phyloP scores from a whole-genome alignment of 2,797 vertebrate species.

The Sphenopsis melanotis region DNA sequence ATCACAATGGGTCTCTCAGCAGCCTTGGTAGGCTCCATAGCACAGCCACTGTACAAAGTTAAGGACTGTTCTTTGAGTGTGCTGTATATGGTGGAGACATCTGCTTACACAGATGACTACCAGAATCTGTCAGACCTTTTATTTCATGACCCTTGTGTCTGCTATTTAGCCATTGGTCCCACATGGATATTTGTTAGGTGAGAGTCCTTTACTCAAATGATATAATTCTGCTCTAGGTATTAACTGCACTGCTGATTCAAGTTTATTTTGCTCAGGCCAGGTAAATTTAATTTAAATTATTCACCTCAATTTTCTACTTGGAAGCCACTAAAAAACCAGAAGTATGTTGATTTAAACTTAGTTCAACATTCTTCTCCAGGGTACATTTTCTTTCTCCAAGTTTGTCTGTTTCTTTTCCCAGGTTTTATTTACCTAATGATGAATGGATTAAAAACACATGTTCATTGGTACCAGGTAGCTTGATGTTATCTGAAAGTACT shows the following conservation, averaged over 20 bases:
- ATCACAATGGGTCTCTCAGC: background rate
- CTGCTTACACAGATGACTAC: background rate
- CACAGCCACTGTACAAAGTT: background rate
- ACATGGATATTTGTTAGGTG: background rate
- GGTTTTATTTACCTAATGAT: background rate
- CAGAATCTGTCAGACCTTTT: background rate
- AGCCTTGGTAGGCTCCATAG: background rate
- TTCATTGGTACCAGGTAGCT: background rate
- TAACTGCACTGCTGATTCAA: accelerated
- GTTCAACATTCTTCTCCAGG: background rate
- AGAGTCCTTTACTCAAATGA: background rate
- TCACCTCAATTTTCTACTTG: background rate
- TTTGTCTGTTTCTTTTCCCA: background rate
- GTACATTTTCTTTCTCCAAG: background rate
- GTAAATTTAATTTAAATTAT: background rate
- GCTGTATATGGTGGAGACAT: background rate
- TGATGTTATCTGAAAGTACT: background rate
- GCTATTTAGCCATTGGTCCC: background rate
- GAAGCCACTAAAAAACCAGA: background rate
- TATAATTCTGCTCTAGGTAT: background rate
- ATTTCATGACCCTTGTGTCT: background rate
- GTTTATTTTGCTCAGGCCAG: background rate
- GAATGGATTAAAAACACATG: background rate
- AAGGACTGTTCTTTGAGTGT: background rate
- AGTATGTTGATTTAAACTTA: background rate